phyloP scores from a whole-genome alignment of 2,888 invertebrate genomes.

The Drosophila parthenogenetica region DNA sequence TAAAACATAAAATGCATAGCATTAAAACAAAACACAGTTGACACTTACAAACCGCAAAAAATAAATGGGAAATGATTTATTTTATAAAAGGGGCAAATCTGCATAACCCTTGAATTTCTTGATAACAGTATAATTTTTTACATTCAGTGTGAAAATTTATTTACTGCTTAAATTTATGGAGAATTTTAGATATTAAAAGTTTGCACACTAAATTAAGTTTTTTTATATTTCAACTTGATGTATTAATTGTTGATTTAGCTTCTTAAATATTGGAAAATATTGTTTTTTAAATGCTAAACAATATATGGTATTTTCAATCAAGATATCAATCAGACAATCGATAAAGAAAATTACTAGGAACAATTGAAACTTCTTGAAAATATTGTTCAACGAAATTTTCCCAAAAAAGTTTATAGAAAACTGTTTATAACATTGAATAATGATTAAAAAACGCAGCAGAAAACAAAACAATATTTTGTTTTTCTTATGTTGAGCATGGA shows the following conservation, averaged over 20 bases:
- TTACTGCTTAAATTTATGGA: too few species aligned
- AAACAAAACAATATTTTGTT: neutral
- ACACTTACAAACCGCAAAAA: conserved; percentile 23
- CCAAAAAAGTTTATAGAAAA: conserved; percentile 7
- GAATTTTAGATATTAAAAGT: too few species aligned
- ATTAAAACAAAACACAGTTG: conserved; percentile 27
- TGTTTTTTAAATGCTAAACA: conserved; percentile 5
- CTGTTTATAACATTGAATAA: conserved; percentile 19
- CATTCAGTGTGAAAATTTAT: neutral
- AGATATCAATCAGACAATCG: conserved; percentile 6
- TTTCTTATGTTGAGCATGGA: conserved; percentile 6
- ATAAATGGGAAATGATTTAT: conserved; percentile 20
- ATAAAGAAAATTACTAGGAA: conserved; percentile 9
- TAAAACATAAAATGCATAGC: conserved; percentile 66
- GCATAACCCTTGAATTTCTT: neutral
- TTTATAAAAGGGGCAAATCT: neutral
- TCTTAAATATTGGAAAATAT: neutral
- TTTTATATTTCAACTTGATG: too few species aligned
- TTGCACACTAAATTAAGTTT: too few species aligned
- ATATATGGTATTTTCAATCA: neutral
- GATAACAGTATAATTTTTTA: conserved; percentile 2
- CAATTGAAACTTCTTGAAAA: neutral
- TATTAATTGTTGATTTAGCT: neutral
- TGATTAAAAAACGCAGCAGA: neutral
- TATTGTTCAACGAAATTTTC: too few species aligned